phyloP scores from a whole-genome alignment of 2,888 invertebrate species.

The Athalia rosae region DNA sequence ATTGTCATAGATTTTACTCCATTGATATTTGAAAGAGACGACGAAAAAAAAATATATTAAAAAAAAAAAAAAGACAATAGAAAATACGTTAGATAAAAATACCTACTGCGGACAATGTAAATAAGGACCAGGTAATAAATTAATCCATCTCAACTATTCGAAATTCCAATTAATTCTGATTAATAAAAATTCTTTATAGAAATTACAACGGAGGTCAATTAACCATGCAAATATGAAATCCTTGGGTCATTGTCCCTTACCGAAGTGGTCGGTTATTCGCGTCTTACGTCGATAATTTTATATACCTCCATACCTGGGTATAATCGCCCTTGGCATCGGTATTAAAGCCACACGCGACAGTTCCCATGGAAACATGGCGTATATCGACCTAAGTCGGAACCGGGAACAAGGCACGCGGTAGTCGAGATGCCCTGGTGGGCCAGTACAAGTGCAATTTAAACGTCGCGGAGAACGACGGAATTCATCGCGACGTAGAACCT shows the following conservation, averaged over 20 bases:
- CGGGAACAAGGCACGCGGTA: conserved; percentile 55
- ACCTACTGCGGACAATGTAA: conserved; percentile 20
- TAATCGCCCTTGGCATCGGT: conserved; percentile 62
- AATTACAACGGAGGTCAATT: too few species aligned
- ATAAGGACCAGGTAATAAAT: conserved; percentile 40
- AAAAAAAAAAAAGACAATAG: not conserved
- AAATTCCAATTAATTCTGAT: conserved; percentile 9
- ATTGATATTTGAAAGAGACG: not conserved
- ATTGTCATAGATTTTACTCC: not conserved
- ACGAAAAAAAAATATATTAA: not conserved
- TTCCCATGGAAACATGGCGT: conserved; percentile 66
- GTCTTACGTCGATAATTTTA: not conserved
- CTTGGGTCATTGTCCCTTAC: conserved; percentile 68
- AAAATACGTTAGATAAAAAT: too few species aligned
- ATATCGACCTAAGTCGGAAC: conserved; percentile 60
- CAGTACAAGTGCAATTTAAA: conserved; percentile 50
- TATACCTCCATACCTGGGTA: conserved; percentile 50
- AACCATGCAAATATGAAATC: too few species aligned
- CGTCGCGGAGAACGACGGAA: not conserved
- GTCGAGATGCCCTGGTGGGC: conserved; percentile 48
- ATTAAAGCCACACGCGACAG: conserved; percentile 56
- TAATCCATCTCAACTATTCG: not conserved
- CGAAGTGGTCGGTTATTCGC: conserved; percentile 4
- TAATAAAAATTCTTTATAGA: not conserved
- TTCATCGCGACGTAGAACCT: too few species aligned